Conservation (phyloP, 2,797 vertebrate species). For the Sus cebifrons region DNA sequence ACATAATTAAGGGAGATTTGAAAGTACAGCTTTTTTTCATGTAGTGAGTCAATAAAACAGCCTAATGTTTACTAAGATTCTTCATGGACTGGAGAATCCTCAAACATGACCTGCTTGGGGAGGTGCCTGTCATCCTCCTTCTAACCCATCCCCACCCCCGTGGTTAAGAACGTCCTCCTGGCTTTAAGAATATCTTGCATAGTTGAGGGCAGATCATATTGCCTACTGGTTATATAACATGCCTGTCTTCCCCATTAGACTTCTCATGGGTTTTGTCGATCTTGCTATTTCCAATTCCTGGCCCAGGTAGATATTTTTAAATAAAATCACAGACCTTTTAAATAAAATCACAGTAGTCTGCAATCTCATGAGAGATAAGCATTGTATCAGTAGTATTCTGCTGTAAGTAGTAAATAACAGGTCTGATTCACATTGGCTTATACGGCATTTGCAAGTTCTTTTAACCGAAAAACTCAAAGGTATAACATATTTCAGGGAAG, state of each 20-base stretch:
- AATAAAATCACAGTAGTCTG: neutral
- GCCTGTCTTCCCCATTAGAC: neutral
- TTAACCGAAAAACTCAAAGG: neutral
- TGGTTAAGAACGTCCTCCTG: neutral
- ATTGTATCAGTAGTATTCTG: neutral
- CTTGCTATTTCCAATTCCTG: neutral
- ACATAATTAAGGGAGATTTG: neutral
- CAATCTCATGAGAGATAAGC: neutral
- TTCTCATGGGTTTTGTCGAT: neutral
- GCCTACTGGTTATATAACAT: accelerated
- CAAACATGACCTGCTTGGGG: neutral
- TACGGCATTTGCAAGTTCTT: neutral
- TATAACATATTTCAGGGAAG: neutral
- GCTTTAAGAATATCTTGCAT: accelerated
- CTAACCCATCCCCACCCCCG: neutral
- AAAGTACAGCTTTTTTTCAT: neutral
- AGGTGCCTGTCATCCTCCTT: neutral
- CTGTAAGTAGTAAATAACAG: neutral
- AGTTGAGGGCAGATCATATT: accelerated
- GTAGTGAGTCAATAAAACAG: neutral
- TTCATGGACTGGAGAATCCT: neutral
- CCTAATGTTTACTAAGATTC: neutral
- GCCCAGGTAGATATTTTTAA: neutral
- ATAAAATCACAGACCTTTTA: neutral
- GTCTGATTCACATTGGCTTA: neutral